Evolutionary conservation across 2,888 invertebrate genomes (phyloP), one percentile per base, ranked within the genome.

Genomic region (Acleris emargana): DNA sequence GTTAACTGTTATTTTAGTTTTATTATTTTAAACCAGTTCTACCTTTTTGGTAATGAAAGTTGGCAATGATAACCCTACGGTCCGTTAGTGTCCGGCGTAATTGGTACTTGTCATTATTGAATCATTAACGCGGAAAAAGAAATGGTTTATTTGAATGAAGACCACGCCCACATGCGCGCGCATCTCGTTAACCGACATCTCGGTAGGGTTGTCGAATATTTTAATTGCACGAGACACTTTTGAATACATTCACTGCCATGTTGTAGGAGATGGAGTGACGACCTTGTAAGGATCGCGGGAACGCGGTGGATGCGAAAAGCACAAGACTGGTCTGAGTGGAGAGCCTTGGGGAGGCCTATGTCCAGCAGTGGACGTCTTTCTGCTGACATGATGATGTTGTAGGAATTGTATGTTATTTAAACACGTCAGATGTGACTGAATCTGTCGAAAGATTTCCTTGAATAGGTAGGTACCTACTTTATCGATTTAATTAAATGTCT

Each of bases 81-180:
- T 58, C 38, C 18, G 42, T 47, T 45, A 28, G 58, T 42, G 59
- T 45, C 20, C 50, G 22, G 22, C 38, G 43, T 66, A 66, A 68
- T 68, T 60, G 64, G 45, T 60, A 47, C 49, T 61, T 61, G 55
- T 58, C 43, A 55, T 47, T 58, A 61, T 51, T 61, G 43, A 58
- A 61, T 61, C 61, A 51, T 60, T 60, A 64, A 63, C 57, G 55
- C 57, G 43, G 11, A 17, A 53, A 66, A 57, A 70, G 58, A 68
- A 76, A 72, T 71, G 69, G 54, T 59, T 70, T 59, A 69, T 70
- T 71, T 32, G 58, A 47, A 32, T 47, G 25, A 16, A 42, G 28
- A 25, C 58, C 64, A 64, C 67, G 52, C 67, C 64, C 55, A 60
- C 38, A 47, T 57, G 64, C 58, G 52, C 61, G 51, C 64, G 58